Base-by-base conservation (phyloP, 2,888 invertebrate species). In the Limnephilus rhombicus region DNA sequence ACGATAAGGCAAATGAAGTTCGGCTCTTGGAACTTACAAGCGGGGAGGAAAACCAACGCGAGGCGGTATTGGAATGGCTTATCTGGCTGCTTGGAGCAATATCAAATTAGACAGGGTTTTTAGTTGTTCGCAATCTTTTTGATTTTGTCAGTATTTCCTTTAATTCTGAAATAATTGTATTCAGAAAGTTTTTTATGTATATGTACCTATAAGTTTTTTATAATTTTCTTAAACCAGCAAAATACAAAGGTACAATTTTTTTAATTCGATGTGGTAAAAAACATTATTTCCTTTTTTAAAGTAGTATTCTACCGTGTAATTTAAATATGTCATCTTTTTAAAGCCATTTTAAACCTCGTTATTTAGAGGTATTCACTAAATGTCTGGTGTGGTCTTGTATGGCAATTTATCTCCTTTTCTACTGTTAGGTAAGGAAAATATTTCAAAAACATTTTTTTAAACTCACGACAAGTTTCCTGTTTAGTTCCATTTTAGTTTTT, bases 1-100 rank as follows among this genome's bases (percentile, higher is more conserved):
- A 83, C 88, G 92, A 92, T 92, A 93, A 92, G 68, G 91, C 86
- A 92, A 93, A 93, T 93, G 92, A 93, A 92, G 92, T 93, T 93
- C 91, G 87, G 92, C 68, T 87, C 87, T 87, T 37, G 68, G 49
- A 87, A 89, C 18, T 87, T 45, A 49, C 87, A 87, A 31, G 53
- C 34, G 18, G 41, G 85, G 45, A 45, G 45, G 41, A 86, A 85
- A 83, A 83, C 37, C 83, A 34, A 41, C 18, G 83, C 37, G 24
- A 37, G 34, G 85, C 24, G 45, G n/a, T 37, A 85, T 31, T 87
- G 68, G 87, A 31, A 68, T 87, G 87, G 53, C 68, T 68, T 18
- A 87, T 87, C 87, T 87, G 31, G 2, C 53, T 68, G 53, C 87
- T 68, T 68, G 18, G 15, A 86, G 85, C 37, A 85, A 34, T 85